Conservation (phyloP, 2,797 vertebrate genomes). For the Falco rusticolus region DNA sequence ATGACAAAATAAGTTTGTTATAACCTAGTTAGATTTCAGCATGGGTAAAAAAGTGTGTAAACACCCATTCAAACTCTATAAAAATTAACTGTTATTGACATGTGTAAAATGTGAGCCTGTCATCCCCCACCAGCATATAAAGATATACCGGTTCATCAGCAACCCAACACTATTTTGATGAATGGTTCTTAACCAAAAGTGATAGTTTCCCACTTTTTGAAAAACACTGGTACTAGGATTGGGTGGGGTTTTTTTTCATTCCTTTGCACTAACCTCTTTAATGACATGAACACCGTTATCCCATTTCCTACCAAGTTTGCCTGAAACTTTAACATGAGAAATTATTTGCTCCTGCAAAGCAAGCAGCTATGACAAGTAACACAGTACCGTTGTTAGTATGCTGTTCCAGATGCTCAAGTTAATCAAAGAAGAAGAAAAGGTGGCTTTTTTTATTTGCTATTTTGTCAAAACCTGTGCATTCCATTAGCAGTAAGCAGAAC, state of each 20-base stretch:
- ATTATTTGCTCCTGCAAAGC: background rate
- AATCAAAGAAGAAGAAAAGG: background rate
- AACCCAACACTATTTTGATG: background rate
- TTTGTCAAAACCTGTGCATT: background rate
- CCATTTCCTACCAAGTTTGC: background rate
- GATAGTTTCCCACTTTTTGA: background rate
- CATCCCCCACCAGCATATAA: background rate
- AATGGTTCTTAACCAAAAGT: background rate
- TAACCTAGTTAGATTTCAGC: background rate
- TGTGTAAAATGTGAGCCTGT: background rate
- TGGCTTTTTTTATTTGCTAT: background rate
- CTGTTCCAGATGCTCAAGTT: background rate
- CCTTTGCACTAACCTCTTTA: background rate
- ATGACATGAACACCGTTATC: background rate
- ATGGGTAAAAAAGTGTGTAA: background rate
- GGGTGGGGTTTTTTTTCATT: background rate
- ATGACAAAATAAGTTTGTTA: background rate
- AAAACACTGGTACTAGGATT: rapidly evolving
- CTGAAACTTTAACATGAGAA: background rate
- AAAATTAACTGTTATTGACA: background rate
- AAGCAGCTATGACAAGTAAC: background rate
- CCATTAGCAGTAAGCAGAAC: background rate
- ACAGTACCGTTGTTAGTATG: background rate
- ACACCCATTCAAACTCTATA: background rate
- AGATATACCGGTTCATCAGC: background rate